These are phyloP conservation scores for Greenwoodochromis staneri DNA, from an alignment of 2,113 vertebrate genomes.

Conservation along the genomic window DNA sequence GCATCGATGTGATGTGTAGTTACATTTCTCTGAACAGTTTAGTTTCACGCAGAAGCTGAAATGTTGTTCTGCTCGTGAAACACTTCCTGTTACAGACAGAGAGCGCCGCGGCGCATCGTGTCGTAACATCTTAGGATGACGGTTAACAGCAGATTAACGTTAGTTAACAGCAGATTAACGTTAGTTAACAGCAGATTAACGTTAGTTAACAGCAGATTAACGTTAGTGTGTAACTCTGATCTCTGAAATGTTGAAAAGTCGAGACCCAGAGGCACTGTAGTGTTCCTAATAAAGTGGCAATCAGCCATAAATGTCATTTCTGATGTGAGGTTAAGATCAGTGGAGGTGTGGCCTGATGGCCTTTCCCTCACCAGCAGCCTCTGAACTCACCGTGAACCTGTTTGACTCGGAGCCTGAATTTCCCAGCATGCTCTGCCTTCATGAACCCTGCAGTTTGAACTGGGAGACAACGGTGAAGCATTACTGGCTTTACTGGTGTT, in stretches of 20 bases:
- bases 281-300: not conserved
- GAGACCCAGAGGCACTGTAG: not conserved
- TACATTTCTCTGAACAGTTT: not conserved
- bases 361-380: not conserved
- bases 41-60: not conserved
- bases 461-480: not conserved
- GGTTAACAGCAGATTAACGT: rapidly evolving
- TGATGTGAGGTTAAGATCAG: not conserved
- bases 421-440: slow-evolving; percentile 10
- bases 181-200: rapidly evolving
- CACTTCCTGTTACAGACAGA: not conserved
- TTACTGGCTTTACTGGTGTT: not conserved
- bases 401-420: not conserved
- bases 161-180: rapidly evolving
- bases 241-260: not conserved
- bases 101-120: too few species aligned
- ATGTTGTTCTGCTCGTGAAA: not conserved
- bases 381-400: not conserved
- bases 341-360: not conserved
- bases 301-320: not conserved
- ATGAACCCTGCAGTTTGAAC: not conserved
- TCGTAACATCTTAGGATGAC: rapidly evolving
- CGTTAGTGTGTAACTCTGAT: rapidly evolving
- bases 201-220: rapidly evolving
- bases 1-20: not conserved